Evolutionary conservation across 1,140 invertebrate genomes (phyloP).

Genomic region (Trachymyrmex cornetzi): DNA sequence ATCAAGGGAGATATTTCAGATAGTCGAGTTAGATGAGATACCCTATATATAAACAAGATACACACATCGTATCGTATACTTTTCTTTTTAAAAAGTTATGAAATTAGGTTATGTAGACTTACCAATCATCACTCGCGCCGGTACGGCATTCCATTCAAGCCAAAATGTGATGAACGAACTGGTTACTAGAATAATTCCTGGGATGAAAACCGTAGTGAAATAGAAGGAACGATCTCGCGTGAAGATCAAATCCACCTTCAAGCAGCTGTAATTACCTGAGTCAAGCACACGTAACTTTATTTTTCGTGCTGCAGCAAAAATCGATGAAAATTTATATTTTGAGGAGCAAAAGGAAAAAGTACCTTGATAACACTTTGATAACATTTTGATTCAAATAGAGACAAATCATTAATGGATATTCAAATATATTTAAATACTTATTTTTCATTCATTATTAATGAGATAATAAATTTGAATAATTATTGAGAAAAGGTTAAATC

Average conservation of each 20-base stretch:
- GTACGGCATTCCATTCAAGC: conserved; percentile 98
- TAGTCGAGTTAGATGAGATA: too few relatives aligned
- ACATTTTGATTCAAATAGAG: background rate
- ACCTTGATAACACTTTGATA: background rate
- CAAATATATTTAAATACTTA: background rate
- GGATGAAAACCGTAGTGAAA: conserved; percentile 98
- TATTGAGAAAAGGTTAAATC: background rate
- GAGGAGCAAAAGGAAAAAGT: background rate
- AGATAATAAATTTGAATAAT: background rate
- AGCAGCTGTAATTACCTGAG: conserved; percentile 97
- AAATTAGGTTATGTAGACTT: conserved; percentile 75
- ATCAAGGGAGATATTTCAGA: too few relatives aligned
- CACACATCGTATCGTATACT: too few relatives aligned
- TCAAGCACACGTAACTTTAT: conserved; percentile 42
- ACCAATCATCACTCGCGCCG: conserved; percentile 97
- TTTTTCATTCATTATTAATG: background rate
- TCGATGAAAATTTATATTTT: conserved; percentile 9
- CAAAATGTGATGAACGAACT: conserved; percentile 98
- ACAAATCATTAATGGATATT: conserved; percentile 4
- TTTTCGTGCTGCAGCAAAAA: conserved; percentile 21
- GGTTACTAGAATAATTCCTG: conserved; percentile 97
- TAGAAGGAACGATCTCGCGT: conserved; percentile 97
- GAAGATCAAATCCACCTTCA: conserved; percentile 96
- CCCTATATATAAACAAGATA: too few relatives aligned
- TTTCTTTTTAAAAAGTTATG: background rate